Conservation (phyloP, 1,140 invertebrate genomes). For the Ladona fulva region DNA sequence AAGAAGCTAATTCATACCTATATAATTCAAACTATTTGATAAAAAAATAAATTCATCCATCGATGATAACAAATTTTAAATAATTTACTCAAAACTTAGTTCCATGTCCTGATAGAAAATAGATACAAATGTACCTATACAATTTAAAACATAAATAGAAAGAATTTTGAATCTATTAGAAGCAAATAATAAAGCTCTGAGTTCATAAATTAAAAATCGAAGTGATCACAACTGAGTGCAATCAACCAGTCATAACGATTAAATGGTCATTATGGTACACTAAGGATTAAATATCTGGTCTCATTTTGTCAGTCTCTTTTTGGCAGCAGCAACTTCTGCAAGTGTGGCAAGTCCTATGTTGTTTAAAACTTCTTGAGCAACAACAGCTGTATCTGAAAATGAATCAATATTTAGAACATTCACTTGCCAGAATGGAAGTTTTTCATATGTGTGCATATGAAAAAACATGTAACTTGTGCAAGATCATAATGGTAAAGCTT, state of each 20-base stretch:
- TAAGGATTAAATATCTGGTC: not conserved
- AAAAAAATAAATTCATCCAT: not conserved
- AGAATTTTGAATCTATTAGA: not conserved
- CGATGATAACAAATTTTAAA: not conserved
- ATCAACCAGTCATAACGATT: not conserved
- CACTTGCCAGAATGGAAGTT: too few relatives aligned
- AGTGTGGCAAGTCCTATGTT: slow-evolving; percentile 27
- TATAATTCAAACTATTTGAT: not conserved
- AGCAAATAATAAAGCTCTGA: not conserved
- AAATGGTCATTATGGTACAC: not conserved
- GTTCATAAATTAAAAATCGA: not conserved
- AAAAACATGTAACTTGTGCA: too few relatives aligned
- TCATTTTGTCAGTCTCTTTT: slow-evolving; percentile 19
- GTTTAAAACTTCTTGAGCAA: slow-evolving; percentile 25
- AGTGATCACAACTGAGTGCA: not conserved
- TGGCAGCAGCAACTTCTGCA: slow-evolving; percentile 26
- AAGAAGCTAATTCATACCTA: not conserved
- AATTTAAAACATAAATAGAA: not conserved
- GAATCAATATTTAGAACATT: not conserved
- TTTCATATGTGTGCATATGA: too few relatives aligned
- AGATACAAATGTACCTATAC: not conserved
- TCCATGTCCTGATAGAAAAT: not conserved
- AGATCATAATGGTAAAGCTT: too few relatives aligned
- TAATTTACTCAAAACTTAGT: not conserved
- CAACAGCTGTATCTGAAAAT: slow-evolving; percentile 27